A percentile compares a stretch with the other conserved stretches of the same genome.
phyloP scores from a whole-genome alignment of 2,888 invertebrate genomes.

The Caenorhabditis angaria region DNA sequence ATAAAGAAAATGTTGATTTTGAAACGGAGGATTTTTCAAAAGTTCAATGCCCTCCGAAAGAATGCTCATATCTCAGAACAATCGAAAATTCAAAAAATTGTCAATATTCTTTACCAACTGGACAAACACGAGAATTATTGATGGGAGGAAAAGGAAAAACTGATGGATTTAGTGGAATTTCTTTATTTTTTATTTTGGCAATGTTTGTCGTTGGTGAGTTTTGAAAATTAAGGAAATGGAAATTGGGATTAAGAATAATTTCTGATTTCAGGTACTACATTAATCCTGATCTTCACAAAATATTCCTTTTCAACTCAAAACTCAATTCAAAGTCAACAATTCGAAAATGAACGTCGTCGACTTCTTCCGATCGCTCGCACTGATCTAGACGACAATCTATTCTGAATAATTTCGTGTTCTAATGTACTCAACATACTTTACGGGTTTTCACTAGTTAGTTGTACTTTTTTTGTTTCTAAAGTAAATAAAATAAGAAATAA shows the following conservation, averaged over 20 bases:
- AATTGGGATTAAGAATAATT: background rate
- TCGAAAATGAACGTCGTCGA: conserved; percentile 27
- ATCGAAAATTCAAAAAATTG: conserved; percentile 18
- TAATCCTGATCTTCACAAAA: conserved; percentile 19
- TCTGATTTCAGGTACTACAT: conserved; percentile 15
- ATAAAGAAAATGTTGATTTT: conserved; percentile 8
- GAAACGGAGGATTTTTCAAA: conserved; percentile 17
- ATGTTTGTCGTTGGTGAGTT: conserved; percentile 19
- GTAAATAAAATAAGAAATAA: background rate
- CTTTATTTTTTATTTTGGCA: background rate
- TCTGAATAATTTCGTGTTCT: conserved; percentile 12
- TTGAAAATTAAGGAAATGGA: background rate
- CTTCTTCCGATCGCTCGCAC: conserved; percentile 32
- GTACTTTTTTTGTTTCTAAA: background rate
- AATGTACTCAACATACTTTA: conserved; percentile 30
- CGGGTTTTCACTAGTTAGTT: conserved; percentile 6
- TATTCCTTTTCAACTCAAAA: background rate
- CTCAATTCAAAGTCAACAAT: conserved; percentile 17
- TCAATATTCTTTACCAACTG: conserved; percentile 2
- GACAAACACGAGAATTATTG: too few relatives aligned
- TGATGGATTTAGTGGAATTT: background rate
- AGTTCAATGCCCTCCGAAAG: conserved; percentile 30
- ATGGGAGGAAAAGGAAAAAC: background rate
- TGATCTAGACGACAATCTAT: conserved; percentile 42
- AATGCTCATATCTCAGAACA: conserved; percentile 30